Evolutionary conservation across 2,888 invertebrate genomes (phyloP).

Genomic region (Neria commutata): DNA sequence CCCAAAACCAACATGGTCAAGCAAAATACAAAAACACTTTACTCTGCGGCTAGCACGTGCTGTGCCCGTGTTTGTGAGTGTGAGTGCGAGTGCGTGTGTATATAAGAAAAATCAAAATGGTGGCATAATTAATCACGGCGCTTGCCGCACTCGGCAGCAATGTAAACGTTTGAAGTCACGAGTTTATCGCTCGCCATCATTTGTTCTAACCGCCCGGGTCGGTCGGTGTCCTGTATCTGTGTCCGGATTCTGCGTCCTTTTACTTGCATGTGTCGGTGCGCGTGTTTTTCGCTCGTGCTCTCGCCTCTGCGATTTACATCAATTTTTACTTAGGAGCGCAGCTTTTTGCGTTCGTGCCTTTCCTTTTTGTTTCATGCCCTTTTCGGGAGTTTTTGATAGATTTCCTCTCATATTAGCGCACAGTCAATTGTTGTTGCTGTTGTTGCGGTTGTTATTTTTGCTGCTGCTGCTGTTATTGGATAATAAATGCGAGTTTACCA

Average conservation of each 20-base stretch:
- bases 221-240: no score
- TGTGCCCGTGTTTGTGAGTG: no score
- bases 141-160: not conserved
- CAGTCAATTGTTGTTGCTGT: not conserved
- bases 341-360: no score
- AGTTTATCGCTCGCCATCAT: conserved; percentile 17
- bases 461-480: no score
- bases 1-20: not conserved
- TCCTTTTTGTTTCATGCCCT: conserved; percentile 2
- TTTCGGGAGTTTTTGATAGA: not conserved
- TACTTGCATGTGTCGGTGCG: no score
- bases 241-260: no score
- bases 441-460: not conserved
- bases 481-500: not conserved
- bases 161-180: conserved; percentile 20
- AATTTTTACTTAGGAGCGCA: conserved; percentile 1
- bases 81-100: not conserved
- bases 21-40: not conserved
- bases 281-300: not conserved
- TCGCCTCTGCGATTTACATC: not conserved
- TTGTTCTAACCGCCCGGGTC: no score
- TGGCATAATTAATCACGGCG: conserved; percentile 1
- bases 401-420: not conserved
- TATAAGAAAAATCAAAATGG: not conserved
- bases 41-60: no score